A percentile compares a stretch with the other conserved stretches of the same genome.
phyloP scores from a whole-genome alignment of 2,113 vertebrate species.

The Ia io region DNA sequence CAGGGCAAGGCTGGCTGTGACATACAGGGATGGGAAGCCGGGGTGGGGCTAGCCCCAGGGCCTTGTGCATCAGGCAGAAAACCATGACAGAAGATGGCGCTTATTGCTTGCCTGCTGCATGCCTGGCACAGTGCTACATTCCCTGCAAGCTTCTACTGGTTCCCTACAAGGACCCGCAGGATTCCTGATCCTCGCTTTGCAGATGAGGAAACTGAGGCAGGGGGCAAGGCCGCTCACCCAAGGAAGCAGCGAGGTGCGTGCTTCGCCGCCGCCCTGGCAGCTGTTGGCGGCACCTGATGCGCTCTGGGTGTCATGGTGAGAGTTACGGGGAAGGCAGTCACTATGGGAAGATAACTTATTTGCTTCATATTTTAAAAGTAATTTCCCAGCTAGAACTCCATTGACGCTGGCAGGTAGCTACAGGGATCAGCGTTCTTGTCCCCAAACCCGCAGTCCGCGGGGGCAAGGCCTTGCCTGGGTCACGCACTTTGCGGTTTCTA shows the following conservation, averaged over 20 bases:
- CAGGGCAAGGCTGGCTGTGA: background rate
- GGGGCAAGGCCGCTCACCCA: background rate
- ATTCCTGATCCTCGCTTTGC: background rate
- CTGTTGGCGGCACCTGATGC: rapidly evolving
- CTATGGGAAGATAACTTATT: background rate
- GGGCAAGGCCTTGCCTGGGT: background rate
- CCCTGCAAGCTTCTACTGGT: background rate
- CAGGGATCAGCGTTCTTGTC: background rate
- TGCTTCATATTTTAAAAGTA: background rate
- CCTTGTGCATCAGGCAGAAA: background rate
- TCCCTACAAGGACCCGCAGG: background rate
- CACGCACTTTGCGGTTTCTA: background rate
- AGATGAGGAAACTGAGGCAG: background rate
- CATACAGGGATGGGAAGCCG: background rate
- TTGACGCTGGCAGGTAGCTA: background rate
- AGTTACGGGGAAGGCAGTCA: background rate
- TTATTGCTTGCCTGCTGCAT: background rate
- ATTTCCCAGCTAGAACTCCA: background rate
- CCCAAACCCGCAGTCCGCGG: background rate
- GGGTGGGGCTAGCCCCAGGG: background rate
- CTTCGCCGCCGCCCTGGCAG: rapidly evolving
- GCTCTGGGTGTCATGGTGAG: background rate
- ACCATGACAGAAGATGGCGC: rapidly evolving
- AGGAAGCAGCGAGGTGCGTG: background rate
- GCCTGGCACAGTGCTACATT: rapidly evolving